A percentile compares a stretch with the other conserved stretches of the same genome.
These are phyloP conservation scores for Trichogramma dendrolimi DNA, from an alignment of 2,888 invertebrate species.

Conservation along the genomic window DNA sequence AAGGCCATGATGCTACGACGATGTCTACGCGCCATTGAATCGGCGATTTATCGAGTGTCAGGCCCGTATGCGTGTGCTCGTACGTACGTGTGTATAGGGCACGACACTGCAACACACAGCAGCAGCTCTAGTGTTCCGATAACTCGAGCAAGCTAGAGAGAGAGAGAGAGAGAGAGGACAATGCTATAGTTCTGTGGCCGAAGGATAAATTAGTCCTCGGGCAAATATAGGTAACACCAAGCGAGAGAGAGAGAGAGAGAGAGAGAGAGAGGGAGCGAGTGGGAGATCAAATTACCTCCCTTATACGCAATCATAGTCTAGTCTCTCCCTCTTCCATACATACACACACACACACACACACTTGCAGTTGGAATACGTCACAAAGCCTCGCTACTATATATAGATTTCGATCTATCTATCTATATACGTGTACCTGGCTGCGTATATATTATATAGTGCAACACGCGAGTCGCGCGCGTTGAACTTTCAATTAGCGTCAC, in stretches of 20 bases:
- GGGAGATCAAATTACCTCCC: too few relatives aligned
- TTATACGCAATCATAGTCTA: too few relatives aligned
- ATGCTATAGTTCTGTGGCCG: neutral
- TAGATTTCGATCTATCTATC: constrained; percentile 28
- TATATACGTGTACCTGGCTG: constrained; percentile 20
- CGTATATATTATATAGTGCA: constrained; percentile 34
- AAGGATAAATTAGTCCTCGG: constrained; percentile 24
- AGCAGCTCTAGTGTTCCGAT: too few relatives aligned
- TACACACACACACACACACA: too few relatives aligned
- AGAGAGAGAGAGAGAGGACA: neutral
- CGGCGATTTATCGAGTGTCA: constrained; percentile 28
- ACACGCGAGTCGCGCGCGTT: constrained; percentile 34
- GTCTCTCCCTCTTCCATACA: too few relatives aligned
- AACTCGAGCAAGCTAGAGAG: neutral
- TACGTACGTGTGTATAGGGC: neutral
- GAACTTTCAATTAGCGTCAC: constrained; percentile 50
- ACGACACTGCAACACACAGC: too few relatives aligned
- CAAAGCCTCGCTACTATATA: neutral
- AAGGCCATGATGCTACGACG: neutral
- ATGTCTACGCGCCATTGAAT: constrained; percentile 25
- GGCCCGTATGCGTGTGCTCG: constrained; percentile 2
- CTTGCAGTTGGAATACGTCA: too few relatives aligned
- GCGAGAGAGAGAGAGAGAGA: too few relatives aligned
- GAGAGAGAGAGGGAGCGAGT: too few relatives aligned
- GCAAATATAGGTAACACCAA: neutral